Evolutionary conservation across 2,113 vertebrate species (phyloP), one percentile per base, ranked within the genome.

Genomic region (Hoplias malabaricus): DNA sequence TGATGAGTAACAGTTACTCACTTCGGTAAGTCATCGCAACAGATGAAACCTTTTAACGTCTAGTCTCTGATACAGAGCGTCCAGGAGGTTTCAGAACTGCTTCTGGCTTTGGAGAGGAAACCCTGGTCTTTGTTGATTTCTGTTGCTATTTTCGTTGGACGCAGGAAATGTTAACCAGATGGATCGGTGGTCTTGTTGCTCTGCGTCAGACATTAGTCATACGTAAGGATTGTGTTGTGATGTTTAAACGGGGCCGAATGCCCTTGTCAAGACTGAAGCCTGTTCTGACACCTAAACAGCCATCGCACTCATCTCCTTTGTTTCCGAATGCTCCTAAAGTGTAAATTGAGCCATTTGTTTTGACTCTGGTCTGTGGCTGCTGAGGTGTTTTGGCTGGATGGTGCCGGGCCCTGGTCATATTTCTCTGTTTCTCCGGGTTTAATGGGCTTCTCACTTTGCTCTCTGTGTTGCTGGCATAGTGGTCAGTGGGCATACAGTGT

Each of bases 301-400:
- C 9, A 12, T 19, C 21, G 40, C 6, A 33, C 40, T 62, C 42
- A 11, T 34, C 40, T 62, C 12, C 62, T 62, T 48, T 53, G 48
- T 53, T 23, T 42, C 65, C 57, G 25, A 71, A 36, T 27, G 54
- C 77, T 31, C 27, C 70, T 50, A 21, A 61, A 48, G 71, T 42
- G 43, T 63, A 50, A 48, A 69, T 13, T 34, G 57, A 43, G 48
- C 46, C 65, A 11, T 42, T 34, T 63, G 27, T 56, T 53, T 63
- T 63, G 66, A 63, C 66, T 70, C 63, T 9, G 4, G 25, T 54
- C 56, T 29, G 62, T 61, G 21, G 50, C 50, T 50, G 48, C 59
- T 74, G 38, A 43, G 13, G 16, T 43, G 43, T 75, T 62, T 62
- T 75, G 43, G 42, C 54, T 65, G 61, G 13, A 23, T 8, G 0